Conservation (phyloP, 2,797 vertebrate species). For the Pteropus rufus region DNA sequence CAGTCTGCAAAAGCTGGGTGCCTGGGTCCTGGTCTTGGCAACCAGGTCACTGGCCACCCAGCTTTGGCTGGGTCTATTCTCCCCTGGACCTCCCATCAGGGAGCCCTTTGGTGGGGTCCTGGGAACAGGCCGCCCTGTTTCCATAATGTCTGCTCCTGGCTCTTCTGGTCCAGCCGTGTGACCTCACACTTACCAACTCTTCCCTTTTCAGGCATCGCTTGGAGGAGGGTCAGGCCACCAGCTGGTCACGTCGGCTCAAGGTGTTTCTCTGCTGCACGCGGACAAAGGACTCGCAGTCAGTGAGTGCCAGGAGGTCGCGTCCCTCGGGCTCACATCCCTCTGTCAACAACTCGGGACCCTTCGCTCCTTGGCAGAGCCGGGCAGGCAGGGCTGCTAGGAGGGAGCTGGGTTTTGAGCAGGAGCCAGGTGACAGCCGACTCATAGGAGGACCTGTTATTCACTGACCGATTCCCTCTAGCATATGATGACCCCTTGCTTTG, state of each 20-base stretch:
- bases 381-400: background rate
- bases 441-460: background rate
- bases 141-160: background rate
- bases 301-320: slow-evolving; percentile 80
- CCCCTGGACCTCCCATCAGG: background rate
- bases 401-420: background rate
- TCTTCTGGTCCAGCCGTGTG: background rate
- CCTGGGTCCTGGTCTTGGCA: background rate
- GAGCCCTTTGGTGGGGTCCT: background rate
- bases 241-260: slow-evolving; percentile 97
- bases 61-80: background rate
- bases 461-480: rapidly evolving
- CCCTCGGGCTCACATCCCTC: background rate
- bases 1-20: background rate
- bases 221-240: slow-evolving; percentile 98
- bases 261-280: slow-evolving; percentile 98
- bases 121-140: background rate
- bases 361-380: rapidly evolving
- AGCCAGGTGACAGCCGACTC: background rate
- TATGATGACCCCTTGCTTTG: background rate
- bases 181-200: background rate
- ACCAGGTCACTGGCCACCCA: background rate
- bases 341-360: background rate
- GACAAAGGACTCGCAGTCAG: slow-evolving; percentile 98
- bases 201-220: slow-evolving; percentile 89